Base-by-base conservation (phyloP, 2,113 vertebrate species). In the Eurypyga helias region DNA sequence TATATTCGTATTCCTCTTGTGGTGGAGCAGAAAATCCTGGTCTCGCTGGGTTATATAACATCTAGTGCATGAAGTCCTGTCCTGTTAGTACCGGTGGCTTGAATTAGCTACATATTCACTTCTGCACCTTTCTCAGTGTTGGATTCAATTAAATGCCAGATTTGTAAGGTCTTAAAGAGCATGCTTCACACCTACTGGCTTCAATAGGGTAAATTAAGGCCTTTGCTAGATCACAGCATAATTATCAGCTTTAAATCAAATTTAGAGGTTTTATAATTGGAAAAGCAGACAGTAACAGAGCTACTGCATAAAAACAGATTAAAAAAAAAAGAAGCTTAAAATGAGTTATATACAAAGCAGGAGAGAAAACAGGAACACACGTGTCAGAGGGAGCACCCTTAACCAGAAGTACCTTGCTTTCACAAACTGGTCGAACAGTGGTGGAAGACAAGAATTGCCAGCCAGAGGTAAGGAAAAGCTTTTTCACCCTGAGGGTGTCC, bases 161-260 rank as follows among this genome's bases (percentile, higher is more conserved):
- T 81, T 58, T 64, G 79, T 79, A 83, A 93, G 75, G 75, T 79
- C 58, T 49, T 70, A 29, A 82, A 67, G n/a, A 72, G 38, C 15
- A 21, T 55, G 84, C 28, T 41, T 95, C 84, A 48, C 29, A 61
- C 48, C 52, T 91, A 7, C n/a, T 75, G 82, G 31, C 82, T 91
- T 94, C 82, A 83, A 1, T 60, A 41, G 78, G 70, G 70, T 91
- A 87, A 93, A 67, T 96, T 65, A 64, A 71, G 57, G 48, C 33
- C 19, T 66, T 85, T 85, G 45, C 58, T 65, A 83, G 66, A 87
- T 54, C 78, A 61, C n/a, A 21, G 49, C 54, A 17, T 77, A 87
- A 94, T 94, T 94, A 93, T 76, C 81, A 79, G 66, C 48, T 91
- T 91, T 87, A 93, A 97, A 93, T 94, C 21, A 87, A 79, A 69